Evolutionary conservation across 2,113 vertebrate species (phyloP).

Genomic region (Podocnemis expansa): DNA sequence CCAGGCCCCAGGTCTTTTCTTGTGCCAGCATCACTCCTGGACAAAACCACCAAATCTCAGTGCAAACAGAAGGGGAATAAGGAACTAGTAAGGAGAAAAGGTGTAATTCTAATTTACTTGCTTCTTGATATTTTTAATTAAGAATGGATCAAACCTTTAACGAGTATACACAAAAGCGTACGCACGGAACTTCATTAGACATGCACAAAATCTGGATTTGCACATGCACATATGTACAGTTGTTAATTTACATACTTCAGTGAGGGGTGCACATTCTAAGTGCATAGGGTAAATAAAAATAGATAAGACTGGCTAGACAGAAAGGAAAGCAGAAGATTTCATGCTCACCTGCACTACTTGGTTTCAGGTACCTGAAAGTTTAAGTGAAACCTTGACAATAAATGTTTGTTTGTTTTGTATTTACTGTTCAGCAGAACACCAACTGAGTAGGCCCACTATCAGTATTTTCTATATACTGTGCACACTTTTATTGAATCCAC

Average conservation of each 20-base stretch:
- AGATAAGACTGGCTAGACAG: not conserved
- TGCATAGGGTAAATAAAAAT: not conserved
- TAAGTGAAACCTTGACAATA: not conserved
- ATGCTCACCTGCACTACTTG: not conserved
- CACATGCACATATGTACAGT: not conserved
- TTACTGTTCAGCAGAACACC: not conserved
- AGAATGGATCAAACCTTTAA: not conserved
- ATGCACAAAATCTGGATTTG: not conserved
- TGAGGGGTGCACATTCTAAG: not conserved
- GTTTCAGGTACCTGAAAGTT: not conserved
- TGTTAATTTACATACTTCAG: accelerated
- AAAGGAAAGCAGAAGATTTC: not conserved
- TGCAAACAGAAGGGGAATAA: not conserved
- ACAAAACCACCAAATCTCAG: not conserved
- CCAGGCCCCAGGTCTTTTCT: no score
- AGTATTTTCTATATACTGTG: not conserved
- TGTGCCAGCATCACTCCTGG: no score
- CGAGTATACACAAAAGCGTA: accelerated
- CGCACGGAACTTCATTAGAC: not conserved
- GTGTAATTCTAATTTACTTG: not conserved
- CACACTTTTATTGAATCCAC: not conserved
- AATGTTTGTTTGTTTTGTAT: not conserved
- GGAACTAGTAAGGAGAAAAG: accelerated
- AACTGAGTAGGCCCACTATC: not conserved
- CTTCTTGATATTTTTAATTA: not conserved